phyloP scores from a whole-genome alignment of 2,888 invertebrate genomes.

The Byasa hedistus region DNA sequence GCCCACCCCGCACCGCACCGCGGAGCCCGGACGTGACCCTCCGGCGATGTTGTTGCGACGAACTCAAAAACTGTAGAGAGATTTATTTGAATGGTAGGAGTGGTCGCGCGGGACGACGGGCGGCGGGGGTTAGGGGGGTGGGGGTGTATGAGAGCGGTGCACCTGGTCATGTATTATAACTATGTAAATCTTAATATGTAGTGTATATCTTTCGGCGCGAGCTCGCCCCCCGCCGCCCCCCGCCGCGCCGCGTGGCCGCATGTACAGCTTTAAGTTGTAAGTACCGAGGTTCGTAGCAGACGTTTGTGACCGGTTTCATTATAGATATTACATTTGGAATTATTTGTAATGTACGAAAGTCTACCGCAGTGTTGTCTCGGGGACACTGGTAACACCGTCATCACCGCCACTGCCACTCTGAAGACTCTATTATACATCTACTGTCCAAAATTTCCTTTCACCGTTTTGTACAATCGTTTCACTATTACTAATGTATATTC shows the following conservation, averaged over 20 bases:
- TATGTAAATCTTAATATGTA: slow-evolving; percentile 25
- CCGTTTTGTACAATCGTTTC: slow-evolving; percentile 33
- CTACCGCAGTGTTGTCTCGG: no score
- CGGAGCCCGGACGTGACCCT: slow-evolving; percentile 18
- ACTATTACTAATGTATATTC: slow-evolving; percentile 38
- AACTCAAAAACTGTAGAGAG: slow-evolving; percentile 19
- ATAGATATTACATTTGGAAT: slow-evolving; percentile 12
- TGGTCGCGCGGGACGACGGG: slow-evolving; percentile 23
- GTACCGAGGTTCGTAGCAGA: slow-evolving; percentile 7
- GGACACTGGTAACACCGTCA: no score
- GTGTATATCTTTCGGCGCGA: not conserved
- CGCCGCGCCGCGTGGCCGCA: slow-evolving; percentile 1
- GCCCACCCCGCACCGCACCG: slow-evolving; percentile 17
- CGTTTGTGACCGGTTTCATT: slow-evolving; percentile 9
- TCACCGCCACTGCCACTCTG: not conserved
- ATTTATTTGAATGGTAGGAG: slow-evolving; percentile 29
- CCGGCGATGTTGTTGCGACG: slow-evolving; percentile 2
- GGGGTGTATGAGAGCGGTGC: slow-evolving; percentile 1
- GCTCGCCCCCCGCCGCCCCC: not conserved
- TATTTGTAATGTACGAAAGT: not conserved
- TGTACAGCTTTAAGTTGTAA: slow-evolving; percentile 19
- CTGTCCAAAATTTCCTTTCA: slow-evolving; percentile 21
- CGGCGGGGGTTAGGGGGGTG: no score
- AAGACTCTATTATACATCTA: not conserved
- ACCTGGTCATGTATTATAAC: slow-evolving; percentile 10